Conservation (phyloP, 2,797 vertebrate genomes). For the Scarus forsteni region DNA sequence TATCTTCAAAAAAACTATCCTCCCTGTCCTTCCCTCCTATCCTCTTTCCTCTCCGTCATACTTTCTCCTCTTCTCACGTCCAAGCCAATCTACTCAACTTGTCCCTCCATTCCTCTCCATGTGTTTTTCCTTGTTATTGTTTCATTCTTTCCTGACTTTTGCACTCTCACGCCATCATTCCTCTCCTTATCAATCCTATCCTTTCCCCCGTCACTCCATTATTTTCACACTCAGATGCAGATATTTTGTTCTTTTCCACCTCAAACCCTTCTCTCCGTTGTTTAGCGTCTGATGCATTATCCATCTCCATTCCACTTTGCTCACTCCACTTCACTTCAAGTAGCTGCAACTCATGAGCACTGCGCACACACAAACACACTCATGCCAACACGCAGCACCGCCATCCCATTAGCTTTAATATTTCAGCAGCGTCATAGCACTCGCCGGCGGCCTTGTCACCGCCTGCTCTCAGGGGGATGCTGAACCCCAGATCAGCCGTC, state of each 20-base stretch:
- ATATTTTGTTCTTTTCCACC: slow-evolving; percentile 53
- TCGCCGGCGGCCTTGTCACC: slow-evolving; percentile 70
- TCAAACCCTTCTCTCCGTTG: slow-evolving; percentile 54
- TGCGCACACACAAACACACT: slow-evolving; percentile 13
- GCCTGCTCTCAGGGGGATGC: slow-evolving; percentile 57
- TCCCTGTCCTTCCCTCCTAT: too few species aligned
- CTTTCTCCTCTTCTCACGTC: not conserved
- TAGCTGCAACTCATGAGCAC: slow-evolving; percentile 61
- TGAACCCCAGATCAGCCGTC: slow-evolving; percentile 58
- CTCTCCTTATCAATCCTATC: not conserved
- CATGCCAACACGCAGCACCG: slow-evolving; percentile 22
- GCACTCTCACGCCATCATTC: not conserved
- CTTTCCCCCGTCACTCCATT: slow-evolving; percentile 3
- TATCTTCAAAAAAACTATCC: too few species aligned
- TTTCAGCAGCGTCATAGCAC: slow-evolving; percentile 73
- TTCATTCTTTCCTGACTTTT: not conserved
- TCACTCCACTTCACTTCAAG: slow-evolving; percentile 70
- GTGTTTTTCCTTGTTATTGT: not conserved
- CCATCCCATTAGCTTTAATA: slow-evolving; percentile 81
- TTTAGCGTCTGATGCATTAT: slow-evolving; percentile 75
- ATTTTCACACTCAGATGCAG: slow-evolving; percentile 48
- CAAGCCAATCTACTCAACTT: not conserved
- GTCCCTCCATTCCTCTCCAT: not conserved
- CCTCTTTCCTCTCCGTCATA: not conserved
- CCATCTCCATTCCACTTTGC: slow-evolving; percentile 77